Evolutionary conservation across 53 echinoderm and acorn worm genomes (phyloP), one percentile per base, ranked within the genome.

Genomic region (Patiria pectinifera): DNA sequence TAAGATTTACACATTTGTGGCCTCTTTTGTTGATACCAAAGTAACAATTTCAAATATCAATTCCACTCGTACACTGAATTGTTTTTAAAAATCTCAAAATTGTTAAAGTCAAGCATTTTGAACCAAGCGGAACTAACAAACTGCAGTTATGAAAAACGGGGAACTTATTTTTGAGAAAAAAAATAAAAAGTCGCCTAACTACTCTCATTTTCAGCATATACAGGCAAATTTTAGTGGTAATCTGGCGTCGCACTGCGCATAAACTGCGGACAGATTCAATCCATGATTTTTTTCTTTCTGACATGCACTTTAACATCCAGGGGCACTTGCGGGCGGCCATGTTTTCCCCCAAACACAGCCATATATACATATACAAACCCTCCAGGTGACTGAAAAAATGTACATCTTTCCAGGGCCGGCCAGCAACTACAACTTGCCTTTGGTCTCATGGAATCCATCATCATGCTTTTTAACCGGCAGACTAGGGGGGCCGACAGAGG

Each of bases 401-500:
- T 1, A 66, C 66, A 66, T 4, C 69, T 61, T 11, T 66, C 82
- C 81, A 47, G 70, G 81, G 59, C 76, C 78, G 77, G 81, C 80
- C 66, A 90, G 80, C 47, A 71, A 90, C 89, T 59, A 89, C 63
- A 90, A 90, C 90, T 90, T 90, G 90, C 90, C 90, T 90, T 89
- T 63, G 83, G 12, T 63, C 66, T 62, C 84, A 84, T 90, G 90
- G 90, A 79, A 25, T 62, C 80, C 90, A 78, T 47, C 90, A 90
- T 90, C 90, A 90, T 90, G 90, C 90, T 90, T 89, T 90, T 48
- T 90, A 80, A 90, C 90, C 90, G 63, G 90, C 90, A 80, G 90
- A 90, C 90, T 90, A 90, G 90, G 90, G 90, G 90, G 90, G 81
- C 90, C 46, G 90, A 81, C 90, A 90, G 63, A 79, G 90, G 21